Conservation (phyloP, 2,797 vertebrate species). For the Channa striata region DNA sequence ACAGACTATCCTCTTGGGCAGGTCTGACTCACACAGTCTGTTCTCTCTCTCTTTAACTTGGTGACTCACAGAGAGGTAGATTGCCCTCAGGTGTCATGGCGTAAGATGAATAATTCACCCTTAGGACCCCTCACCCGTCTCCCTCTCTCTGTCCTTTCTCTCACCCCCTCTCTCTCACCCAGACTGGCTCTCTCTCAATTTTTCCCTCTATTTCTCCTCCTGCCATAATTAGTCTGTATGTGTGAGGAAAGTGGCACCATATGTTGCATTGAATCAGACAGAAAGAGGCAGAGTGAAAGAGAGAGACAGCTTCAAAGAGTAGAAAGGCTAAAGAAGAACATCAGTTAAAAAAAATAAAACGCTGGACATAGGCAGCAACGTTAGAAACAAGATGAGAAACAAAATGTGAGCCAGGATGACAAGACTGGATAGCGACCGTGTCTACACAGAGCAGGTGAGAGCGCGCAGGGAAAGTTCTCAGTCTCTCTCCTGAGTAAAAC, state of each 20-base stretch:
- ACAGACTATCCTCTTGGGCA: constrained; percentile 68
- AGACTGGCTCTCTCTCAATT: constrained; percentile 38
- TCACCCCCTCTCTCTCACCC: constrained; percentile 29
- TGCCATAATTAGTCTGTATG: constrained; percentile 65
- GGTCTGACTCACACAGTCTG: constrained; percentile 69
- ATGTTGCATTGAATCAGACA: constrained; percentile 57
- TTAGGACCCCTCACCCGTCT: constrained; percentile 55
- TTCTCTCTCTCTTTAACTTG: constrained; percentile 60
- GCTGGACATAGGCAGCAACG: constrained; percentile 2
- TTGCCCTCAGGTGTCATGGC: constrained; percentile 75
- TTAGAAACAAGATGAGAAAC: constrained; percentile 10
- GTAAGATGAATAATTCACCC: constrained; percentile 81
- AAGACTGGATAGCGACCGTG: constrained; percentile 5
- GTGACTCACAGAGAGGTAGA: constrained; percentile 77
- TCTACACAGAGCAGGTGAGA: constrained; percentile 18
- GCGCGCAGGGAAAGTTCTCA: not conserved
- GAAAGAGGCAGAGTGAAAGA: constrained; percentile 29
- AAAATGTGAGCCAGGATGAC: not conserved
- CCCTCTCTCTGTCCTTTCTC: constrained; percentile 27
- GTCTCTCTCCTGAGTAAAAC: constrained; percentile 5
- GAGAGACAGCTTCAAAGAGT: constrained; percentile 4
- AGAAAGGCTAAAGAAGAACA: constrained; percentile 10
- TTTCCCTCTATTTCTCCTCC: constrained; percentile 43
- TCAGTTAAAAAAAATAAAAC: constrained; percentile 1
- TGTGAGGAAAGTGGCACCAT: constrained; percentile 57